These are phyloP conservation scores for Morinoia aosen DNA, from an alignment of 2,888 invertebrate species.

Conservation along the genomic window DNA sequence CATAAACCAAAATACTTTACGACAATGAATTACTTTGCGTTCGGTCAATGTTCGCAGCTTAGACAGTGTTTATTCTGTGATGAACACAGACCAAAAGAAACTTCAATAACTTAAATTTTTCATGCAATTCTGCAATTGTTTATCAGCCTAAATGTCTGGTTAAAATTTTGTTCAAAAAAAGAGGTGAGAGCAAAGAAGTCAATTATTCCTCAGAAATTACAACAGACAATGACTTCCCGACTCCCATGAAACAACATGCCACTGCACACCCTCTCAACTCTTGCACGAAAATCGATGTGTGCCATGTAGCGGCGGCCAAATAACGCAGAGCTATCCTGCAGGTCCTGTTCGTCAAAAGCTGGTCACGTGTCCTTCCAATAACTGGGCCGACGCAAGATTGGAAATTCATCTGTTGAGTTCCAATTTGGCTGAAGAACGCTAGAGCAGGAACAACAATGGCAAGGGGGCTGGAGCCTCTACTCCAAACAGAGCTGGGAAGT, in stretches of 20 bases:
- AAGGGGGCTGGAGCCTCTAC: not conserved
- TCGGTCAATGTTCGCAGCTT: too few relatives aligned
- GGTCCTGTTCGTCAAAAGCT: not conserved
- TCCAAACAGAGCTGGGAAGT: not conserved
- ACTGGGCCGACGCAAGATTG: conserved; percentile 23
- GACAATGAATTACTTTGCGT: too few relatives aligned
- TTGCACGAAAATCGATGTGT: not conserved
- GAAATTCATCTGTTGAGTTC: conserved; percentile 51
- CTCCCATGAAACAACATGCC: not conserved
- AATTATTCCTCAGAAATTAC: not conserved
- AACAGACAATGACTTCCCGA: not conserved
- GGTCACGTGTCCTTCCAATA: conserved; percentile 40
- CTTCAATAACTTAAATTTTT: too few relatives aligned
- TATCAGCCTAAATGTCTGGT: too few relatives aligned
- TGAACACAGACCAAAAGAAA: too few relatives aligned
- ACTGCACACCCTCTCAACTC: not conserved
- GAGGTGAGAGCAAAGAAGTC: not conserved
- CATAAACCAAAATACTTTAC: too few relatives aligned
- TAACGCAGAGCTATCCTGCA: not conserved
- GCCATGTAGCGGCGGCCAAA: not conserved
- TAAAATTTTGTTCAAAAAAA: not conserved
- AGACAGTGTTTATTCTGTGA: too few relatives aligned
- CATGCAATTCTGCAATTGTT: too few relatives aligned
- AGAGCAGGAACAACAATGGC: conserved; percentile 48
- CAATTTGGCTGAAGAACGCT: conserved; percentile 45